Evolutionary conservation across 2,888 invertebrate species (phyloP).

Genomic region (Oxystoma pomonae): DNA sequence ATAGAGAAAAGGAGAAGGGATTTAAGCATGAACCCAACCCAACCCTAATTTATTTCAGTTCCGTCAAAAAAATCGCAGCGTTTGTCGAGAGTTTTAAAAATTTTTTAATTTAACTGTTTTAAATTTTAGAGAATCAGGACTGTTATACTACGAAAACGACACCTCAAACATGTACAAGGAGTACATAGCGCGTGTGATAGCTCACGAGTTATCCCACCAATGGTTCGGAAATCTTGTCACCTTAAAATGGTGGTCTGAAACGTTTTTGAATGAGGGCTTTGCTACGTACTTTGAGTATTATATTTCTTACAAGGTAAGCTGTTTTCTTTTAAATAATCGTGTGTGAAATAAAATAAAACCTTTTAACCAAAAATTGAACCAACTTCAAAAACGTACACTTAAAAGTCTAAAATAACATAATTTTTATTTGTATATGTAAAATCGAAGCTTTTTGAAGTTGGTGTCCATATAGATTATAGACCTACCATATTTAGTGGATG

Average conservation of each 20-base stretch:
- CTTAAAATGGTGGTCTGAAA: constrained; percentile 70
- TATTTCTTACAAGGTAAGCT: constrained; percentile 25
- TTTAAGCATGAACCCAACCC: too few species aligned
- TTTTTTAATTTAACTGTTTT: too few species aligned
- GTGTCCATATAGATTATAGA: too few species aligned
- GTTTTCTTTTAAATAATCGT: neutral
- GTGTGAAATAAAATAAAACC: neutral
- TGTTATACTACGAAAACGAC: constrained; percentile 50
- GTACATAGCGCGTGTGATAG: constrained; percentile 60
- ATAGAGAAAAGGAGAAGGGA: too few species aligned
- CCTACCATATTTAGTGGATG: too few species aligned
- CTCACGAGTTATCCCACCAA: constrained; percentile 79
- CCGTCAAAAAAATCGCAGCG: too few species aligned
- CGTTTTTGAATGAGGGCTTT: constrained; percentile 75
- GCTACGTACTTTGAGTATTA: constrained; percentile 72
- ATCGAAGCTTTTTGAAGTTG: too few species aligned
- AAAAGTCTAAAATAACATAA: too few species aligned
- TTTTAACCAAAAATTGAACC: neutral
- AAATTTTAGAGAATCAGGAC: constrained; percentile 54
- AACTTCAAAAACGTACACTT: neutral
- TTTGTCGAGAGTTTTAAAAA: too few species aligned
- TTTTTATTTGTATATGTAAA: too few species aligned
- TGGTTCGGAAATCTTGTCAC: constrained; percentile 81
- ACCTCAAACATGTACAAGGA: constrained; percentile 59
- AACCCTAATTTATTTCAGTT: too few species aligned